Base-by-base conservation (phyloP, 2,888 invertebrate species). In the Heliconius ismenius region DNA sequence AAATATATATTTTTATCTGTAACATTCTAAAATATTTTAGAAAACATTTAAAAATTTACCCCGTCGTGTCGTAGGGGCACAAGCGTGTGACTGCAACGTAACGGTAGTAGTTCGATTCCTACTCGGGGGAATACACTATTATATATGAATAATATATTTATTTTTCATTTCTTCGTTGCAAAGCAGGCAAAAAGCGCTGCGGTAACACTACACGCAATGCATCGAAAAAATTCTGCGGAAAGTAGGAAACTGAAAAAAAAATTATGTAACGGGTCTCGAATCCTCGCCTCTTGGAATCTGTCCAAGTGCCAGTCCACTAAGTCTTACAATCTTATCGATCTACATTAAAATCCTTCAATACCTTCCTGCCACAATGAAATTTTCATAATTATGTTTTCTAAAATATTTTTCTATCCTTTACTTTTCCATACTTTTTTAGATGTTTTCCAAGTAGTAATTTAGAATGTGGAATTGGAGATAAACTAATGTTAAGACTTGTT, bases 401-500 rank as follows among this genome's bases (percentile, higher is more conserved):
- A 54, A 9, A 21, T 54, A 18, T 54, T 21, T 54, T 54, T 54
- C 21, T 54, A 9, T 21, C 54, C 9, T 18, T 54, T 32, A 32
- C 6, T 32, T 32, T 32, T 32, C 32, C 32, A 32, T 32, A 32
- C 32, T 32, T 32, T 90, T 91, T 75, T 86, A 96, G 96, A 81
- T 96, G 96, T 84, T 95, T 92, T 81, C 95, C 95, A 24, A 92
- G 89, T 79, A 92, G 95, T 75, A 86, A 92, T 72, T 90, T 96
- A 83, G 95, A 96, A 39, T 95, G 96, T 83, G 98, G 99, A 36
- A 84, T 98, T 73, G 99, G 99, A n/a, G 99, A 99, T 87, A 99
- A 99, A 90, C 91, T 98, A 73, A 93, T 99, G 72, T 92, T 99
- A 65, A 95, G 99, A 82, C 92, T 97, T 32, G 92, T 96, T 74